Evolutionary conservation across 2,113 vertebrate species (phyloP).

Genomic region (Urocitellus parryii): DNA sequence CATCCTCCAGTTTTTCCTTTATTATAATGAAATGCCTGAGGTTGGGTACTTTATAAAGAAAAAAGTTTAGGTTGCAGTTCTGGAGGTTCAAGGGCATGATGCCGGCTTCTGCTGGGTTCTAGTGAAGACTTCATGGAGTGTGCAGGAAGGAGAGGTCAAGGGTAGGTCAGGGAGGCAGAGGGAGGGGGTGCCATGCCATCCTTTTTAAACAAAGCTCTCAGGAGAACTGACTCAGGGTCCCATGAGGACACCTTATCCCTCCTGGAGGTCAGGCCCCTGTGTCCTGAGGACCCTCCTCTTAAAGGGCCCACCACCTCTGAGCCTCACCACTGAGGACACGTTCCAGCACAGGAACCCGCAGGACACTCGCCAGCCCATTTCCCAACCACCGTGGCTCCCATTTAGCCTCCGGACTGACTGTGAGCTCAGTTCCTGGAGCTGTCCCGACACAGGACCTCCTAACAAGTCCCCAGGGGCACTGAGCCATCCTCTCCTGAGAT

Average conservation of each 20-base stretch:
- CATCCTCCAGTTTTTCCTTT: background rate
- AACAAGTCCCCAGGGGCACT: too few species aligned
- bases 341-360: background rate
- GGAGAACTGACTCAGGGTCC: background rate
- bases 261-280: too few species aligned
- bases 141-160: background rate
- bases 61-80: background rate
- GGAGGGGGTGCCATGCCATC: background rate
- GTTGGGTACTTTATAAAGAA: background rate
- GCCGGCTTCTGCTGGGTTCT: background rate
- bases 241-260: too few species aligned
- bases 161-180: background rate
- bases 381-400: background rate
- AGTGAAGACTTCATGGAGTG: background rate
- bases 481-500: background rate
- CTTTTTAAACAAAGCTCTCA: background rate
- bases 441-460: too few species aligned
- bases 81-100: background rate
- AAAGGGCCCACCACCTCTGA: background rate
- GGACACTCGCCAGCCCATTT: background rate
- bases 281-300: too few species aligned
- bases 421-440: too few species aligned
- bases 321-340: background rate
- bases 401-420: background rate
- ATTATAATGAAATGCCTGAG: background rate